phyloP scores from a whole-genome alignment of 2,113 vertebrate species.

The Semnornis frantzii region DNA sequence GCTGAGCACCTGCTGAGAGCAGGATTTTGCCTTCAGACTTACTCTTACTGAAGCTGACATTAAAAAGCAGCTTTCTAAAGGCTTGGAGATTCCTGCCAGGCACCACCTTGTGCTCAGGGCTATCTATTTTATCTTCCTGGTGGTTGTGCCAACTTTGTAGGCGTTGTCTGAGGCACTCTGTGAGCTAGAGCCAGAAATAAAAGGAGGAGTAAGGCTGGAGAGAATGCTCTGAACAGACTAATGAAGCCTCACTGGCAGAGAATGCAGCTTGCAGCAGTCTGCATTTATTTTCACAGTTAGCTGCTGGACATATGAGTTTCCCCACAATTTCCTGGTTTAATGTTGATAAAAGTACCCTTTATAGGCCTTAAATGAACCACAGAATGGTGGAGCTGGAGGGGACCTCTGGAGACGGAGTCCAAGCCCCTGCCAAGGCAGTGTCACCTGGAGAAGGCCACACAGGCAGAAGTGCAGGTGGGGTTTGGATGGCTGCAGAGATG shows the following conservation, averaged over 20 bases:
- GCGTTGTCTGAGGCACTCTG: background rate
- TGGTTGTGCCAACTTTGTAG: background rate
- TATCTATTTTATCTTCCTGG: background rate
- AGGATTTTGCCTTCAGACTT: background rate
- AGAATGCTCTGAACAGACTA: background rate
- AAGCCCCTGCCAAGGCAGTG: no score
- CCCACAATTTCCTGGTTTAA: no score
- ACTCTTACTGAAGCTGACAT: background rate
- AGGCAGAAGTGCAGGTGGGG: no score
- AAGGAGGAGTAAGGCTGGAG: background rate
- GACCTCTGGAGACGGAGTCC: no score
- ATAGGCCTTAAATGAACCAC: no score
- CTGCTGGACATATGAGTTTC: no score
- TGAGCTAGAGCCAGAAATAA: background rate
- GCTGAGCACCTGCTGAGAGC: background rate
- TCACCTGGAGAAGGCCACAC: no score
- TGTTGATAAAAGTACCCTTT: no score
- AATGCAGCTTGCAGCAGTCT: no score
- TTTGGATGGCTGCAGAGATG: no score
- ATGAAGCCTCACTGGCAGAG: background rate
- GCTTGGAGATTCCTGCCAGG: background rate
- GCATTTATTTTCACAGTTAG: no score
- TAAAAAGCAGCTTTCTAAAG: background rate
- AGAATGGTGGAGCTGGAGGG: no score
- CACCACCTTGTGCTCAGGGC: background rate